These are phyloP conservation scores for Poecilia latipinna DNA, from an alignment of 2,113 vertebrate genomes.

Conservation along the genomic window DNA sequence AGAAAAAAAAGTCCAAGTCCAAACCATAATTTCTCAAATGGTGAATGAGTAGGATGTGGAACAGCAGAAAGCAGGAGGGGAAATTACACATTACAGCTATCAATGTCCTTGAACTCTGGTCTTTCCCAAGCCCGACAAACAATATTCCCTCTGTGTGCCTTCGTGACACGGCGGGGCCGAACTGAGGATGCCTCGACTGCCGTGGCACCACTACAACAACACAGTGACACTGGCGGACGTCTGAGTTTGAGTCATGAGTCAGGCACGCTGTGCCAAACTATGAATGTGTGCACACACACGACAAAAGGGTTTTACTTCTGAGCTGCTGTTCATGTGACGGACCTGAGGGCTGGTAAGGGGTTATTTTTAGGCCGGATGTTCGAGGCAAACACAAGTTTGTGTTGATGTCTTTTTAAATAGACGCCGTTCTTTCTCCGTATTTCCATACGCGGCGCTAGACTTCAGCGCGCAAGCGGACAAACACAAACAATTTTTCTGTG, in stretches of 20 bases:
- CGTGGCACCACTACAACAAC: constrained; percentile 72
- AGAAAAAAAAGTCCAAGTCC: constrained; percentile 35
- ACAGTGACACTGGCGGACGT: constrained; percentile 57
- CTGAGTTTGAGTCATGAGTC: constrained; percentile 73
- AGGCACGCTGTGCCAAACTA: constrained; percentile 68
- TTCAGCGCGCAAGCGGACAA: neutral
- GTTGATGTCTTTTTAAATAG: neutral
- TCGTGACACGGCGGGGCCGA: constrained; percentile 69
- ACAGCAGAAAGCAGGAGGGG: constrained; percentile 41
- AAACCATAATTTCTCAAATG: constrained; percentile 60
- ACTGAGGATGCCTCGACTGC: constrained; percentile 55
- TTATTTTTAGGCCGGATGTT: constrained; percentile 49
- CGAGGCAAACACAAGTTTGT: constrained; percentile 29
- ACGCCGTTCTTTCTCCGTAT: neutral
- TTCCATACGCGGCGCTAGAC: neutral
- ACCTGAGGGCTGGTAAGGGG: neutral
- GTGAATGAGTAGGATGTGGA: constrained; percentile 68
- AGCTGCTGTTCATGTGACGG: constrained; percentile 51
- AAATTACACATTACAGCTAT: constrained; percentile 76
- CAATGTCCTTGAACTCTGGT: constrained; percentile 75
- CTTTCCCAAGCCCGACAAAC: constrained; percentile 77
- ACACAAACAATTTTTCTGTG: neutral
- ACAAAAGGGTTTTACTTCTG: constrained; percentile 28
- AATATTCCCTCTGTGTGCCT: constrained; percentile 73
- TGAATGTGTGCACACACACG: constrained; percentile 76